These are phyloP conservation scores for Mamestra configurata DNA, from an alignment of 1,140 invertebrate species.

Conservation along the genomic window DNA sequence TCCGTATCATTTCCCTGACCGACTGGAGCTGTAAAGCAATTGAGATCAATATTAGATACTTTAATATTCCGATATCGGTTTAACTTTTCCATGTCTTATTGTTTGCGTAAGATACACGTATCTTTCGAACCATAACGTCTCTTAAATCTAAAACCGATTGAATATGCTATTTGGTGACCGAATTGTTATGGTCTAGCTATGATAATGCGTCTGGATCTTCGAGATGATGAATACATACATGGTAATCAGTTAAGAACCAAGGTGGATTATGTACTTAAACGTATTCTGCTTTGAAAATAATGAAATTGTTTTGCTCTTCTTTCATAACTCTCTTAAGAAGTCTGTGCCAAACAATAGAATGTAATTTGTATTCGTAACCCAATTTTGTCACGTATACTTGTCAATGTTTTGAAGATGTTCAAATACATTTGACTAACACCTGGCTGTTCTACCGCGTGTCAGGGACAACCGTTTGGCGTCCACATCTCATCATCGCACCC, in stretches of 20 bases:
- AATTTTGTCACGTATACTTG: not conserved
- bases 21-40: constrained; percentile 10
- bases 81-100: not conserved
- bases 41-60: not conserved
- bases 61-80: constrained; percentile 12
- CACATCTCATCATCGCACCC: constrained; percentile 42
- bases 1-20: constrained; percentile 4
- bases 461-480: constrained; percentile 64
- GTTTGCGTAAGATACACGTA: not conserved
- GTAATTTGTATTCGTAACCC: not conserved
- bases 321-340: not conserved
- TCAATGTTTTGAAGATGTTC: constrained; percentile 23
- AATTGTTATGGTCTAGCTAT: not conserved
- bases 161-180: not conserved
- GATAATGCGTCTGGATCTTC: not conserved
- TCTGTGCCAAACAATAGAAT: not conserved
- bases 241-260: not conserved
- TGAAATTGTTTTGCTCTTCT: no score
- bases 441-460: constrained; percentile 56
- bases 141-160: not conserved
- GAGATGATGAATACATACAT: not conserved
- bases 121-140: not conserved
- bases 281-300: not conserved
- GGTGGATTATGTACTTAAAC: not conserved
- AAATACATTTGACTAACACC: constrained; percentile 35